Evolutionary conservation across 2,797 vertebrate species (phyloP), one percentile per base, ranked within the genome.

Genomic region (Enteromius radiatus): DNA sequence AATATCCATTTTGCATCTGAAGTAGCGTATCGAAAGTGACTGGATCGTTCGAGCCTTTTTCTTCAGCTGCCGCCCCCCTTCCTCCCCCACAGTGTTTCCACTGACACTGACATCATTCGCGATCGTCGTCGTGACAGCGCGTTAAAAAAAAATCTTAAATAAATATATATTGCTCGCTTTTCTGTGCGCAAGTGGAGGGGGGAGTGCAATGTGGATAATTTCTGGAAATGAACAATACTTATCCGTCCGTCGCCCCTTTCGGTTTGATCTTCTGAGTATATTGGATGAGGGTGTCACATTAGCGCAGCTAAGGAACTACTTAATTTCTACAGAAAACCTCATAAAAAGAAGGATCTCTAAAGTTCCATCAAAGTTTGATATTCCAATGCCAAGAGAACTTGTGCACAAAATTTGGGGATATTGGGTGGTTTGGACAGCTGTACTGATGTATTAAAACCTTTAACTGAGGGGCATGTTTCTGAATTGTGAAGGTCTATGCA

Each of bases 21-120:
- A 96, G 96, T 96, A 95, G 95, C 93, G 95, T 94, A 98, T 98
- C 96, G 92, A 95, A 99, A 98, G 98, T 98, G 98, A 98, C 98
- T 97, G 93, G 96, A 98, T 98, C 96, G 95, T 97, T 97, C 95
- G 94, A 97, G 97, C 96, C 96, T 95, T 96, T 96, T 96, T 95
- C 95, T 95, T 97, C 96, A 96, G 95, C 96, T 96, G 95, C 95
- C 93, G 91, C 94, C 93, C 94, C 94, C 94, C 92, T 94, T 95
- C 95, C 95, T 96, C 94, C 92, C 94, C 94, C 95, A 95, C 92
- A 94, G 90, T 93, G 93, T 94, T 92, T 95, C 93, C 91, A 86
- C 93, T 95, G 94, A 91, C 91, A 78, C 95, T 96, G 91, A 96
- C 96, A 96, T 96, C 95, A 96, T 95, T 94, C 95, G 94, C 93